Base-by-base conservation (phyloP, 2,113 vertebrate genomes). In the Silurus asotus region DNA sequence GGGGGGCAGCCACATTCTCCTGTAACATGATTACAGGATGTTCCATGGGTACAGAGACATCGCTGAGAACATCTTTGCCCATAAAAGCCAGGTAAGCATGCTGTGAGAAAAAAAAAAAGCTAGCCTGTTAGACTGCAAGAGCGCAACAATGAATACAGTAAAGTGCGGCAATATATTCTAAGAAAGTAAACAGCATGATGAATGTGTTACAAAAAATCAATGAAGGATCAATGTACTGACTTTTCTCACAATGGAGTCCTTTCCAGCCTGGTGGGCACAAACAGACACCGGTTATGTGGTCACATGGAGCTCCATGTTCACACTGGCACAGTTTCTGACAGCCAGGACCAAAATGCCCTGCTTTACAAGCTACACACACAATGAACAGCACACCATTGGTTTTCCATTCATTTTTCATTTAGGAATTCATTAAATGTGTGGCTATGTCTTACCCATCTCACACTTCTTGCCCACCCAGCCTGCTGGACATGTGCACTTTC, bases 1-100 rank as follows among this genome's bases (percentile, higher is more conserved):
- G 93, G 93, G 0, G 94, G 96, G 90, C 97, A 99, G 84, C 92
- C 94, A 0, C 98, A 99, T 55, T 92, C 93, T 7, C 97, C 97
- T 0, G 91, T 95, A 91, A 97, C 25, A 2, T 97, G 97, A 88
- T 99, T 93, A 83, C 98, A 99, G 67, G 97, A 90, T 0, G 86
- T 84, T 0, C 94, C 95, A 0, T 0, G 91, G 6, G 95, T 89
- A 75, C 97, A 99, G 89, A 15, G 77, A 20, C 98, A 99, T 87
- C 17, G 91, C 77, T 92, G 87, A 84, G 91, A 84, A 84, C 98
- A 99, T 58, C 62, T 81, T 51, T 92, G 92, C 67, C 98, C 98
- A 7, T 94, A 98, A 0, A 90, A 92, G 5, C 97, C 96, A 0
- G 90, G 96, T 56, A 96, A 93, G 92, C 98, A 99, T 15, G 94